These are phyloP conservation scores for Bryconaethiops microstoma DNA, from an alignment of 2,797 vertebrate genomes.

Conservation along the genomic window DNA sequence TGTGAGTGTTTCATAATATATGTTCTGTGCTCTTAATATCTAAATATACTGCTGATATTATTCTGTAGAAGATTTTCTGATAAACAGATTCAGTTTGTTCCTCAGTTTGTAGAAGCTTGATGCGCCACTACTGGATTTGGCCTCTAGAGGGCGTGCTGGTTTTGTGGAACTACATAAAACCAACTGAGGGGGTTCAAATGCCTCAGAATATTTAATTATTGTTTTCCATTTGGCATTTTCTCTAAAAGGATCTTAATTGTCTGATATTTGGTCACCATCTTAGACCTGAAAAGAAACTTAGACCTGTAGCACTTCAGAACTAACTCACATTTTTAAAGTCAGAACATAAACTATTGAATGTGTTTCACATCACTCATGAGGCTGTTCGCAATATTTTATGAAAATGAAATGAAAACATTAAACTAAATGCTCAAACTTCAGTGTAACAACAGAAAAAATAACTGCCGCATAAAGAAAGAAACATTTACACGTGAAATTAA, in stretches of 20 bases:
- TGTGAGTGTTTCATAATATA: not conserved
- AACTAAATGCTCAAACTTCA: slow-evolving; percentile 29
- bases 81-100: not conserved
- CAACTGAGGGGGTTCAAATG: not conserved
- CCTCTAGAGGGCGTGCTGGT: slow-evolving; percentile 62
- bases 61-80: not conserved
- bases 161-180: not conserved
- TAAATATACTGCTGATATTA: not conserved
- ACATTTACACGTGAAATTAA: slow-evolving; percentile 17
- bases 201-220: not conserved
- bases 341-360: not conserved
- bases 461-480: slow-evolving; percentile 5
- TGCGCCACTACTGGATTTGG: slow-evolving; percentile 27
- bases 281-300: too few relatives aligned
- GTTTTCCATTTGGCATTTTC: not conserved
- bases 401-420: not conserved
- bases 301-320: not conserved
- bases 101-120: slow-evolving; percentile 1
- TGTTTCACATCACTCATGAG: not conserved
- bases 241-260: not conserved
- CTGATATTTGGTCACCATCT: too few relatives aligned
- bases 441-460: slow-evolving; percentile 33
- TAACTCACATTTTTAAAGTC: not conserved
- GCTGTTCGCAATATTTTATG: not conserved
- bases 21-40: slow-evolving; percentile 2